Percentiles rank a stretch among this genome's conserved stretches.
Conservation (phyloP, 2,113 vertebrate species). For the Pycnonotus jocosus region DNA sequence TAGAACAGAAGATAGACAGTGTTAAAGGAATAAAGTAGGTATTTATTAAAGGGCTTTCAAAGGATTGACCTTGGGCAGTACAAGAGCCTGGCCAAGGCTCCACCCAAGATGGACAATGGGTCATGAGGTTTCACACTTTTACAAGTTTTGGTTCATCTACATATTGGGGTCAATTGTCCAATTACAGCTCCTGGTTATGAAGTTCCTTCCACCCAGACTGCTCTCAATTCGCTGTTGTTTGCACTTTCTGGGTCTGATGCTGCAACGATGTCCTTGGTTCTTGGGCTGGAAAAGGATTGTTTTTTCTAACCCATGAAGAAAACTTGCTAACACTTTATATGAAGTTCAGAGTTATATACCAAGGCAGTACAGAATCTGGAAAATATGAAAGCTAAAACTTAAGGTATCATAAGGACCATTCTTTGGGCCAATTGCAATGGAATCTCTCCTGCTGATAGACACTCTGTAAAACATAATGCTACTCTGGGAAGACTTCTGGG, state of each 20-base stretch:
- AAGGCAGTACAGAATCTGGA: background rate
- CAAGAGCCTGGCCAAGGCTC: background rate
- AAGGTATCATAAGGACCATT: background rate
- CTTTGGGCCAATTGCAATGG: background rate
- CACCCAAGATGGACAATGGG: background rate
- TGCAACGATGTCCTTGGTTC: background rate
- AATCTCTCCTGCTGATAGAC: background rate
- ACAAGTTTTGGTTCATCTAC: background rate
- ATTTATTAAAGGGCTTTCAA: background rate
- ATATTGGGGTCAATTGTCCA: background rate
- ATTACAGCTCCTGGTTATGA: background rate
- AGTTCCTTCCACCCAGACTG: background rate
- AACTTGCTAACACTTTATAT: background rate
- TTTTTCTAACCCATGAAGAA: background rate
- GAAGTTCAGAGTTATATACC: background rate
- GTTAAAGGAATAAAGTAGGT: background rate
- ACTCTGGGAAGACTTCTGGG: background rate
- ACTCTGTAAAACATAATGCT: background rate
- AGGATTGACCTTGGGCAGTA: background rate
- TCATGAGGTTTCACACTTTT: background rate
- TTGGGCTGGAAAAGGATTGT: background rate
- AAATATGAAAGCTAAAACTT: background rate
- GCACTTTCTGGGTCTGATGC: background rate
- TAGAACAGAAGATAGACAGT: background rate
- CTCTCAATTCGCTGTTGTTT: background rate